A percentile compares a stretch with the other conserved stretches of the same genome.
phyloP scores from a whole-genome alignment of 1,140 invertebrate genomes.

The Rhyzopertha dominica region DNA sequence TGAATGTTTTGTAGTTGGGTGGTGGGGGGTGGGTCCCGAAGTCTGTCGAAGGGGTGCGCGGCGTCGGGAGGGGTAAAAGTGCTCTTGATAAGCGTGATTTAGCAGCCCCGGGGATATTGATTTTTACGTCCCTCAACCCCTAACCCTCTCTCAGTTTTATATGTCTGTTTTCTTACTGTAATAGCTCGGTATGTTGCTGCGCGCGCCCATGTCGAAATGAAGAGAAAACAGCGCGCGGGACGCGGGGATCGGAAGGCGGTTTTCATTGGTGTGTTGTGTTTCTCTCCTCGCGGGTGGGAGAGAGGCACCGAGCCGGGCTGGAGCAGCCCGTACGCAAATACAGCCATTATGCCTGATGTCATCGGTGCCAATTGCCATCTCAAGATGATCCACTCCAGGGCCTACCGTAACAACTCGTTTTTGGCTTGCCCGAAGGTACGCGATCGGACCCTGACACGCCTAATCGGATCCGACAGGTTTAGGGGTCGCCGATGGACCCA shows the following conservation, averaged over 20 bases:
- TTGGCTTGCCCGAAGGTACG: no score
- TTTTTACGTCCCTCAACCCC: conserved; percentile 53
- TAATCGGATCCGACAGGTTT: no score
- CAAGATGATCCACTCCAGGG: conserved; percentile 15
- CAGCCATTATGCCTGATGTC: conserved; percentile 42
- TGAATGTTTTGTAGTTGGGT: conserved; percentile 48
- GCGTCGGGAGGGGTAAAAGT: conserved; percentile 56
- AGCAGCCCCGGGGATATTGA: conserved; percentile 67
- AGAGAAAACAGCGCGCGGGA: conserved; percentile 36
- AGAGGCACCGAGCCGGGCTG: conserved; percentile 16
- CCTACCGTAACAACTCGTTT: no score
- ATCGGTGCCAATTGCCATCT: conserved; percentile 21
- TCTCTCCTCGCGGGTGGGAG: conserved; percentile 24
- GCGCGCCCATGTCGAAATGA: conserved; percentile 35
- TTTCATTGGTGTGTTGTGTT: conserved; percentile 48
- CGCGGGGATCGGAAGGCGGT: conserved; percentile 39
- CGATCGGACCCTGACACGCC: no score
- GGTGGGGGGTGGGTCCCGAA: conserved; percentile 41
- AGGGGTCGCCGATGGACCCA: no score
- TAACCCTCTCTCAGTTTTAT: conserved; percentile 49
- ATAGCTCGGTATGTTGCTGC: conserved; percentile 44
- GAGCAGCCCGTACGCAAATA: conserved; percentile 43
- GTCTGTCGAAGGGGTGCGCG: conserved; percentile 38
- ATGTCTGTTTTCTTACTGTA: conserved; percentile 51
- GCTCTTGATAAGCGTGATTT: conserved; percentile 68